Evolutionary conservation across 2,113 vertebrate genomes (phyloP).

Genomic region (Rhea americana): DNA sequence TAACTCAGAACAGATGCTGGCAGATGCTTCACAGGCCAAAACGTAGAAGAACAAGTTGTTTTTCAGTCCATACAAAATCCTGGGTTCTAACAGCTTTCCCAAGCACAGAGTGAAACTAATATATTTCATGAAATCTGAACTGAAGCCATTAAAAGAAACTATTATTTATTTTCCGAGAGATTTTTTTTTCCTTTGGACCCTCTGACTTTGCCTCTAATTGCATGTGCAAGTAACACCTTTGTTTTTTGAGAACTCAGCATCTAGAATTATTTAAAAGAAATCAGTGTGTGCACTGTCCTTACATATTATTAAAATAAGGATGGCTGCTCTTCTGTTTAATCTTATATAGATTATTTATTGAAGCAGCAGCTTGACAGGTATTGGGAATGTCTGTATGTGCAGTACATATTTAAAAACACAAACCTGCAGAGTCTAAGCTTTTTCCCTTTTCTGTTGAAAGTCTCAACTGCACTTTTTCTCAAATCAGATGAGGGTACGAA

Average conservation of each 20-base stretch:
- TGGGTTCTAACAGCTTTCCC: not conserved
- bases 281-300: not conserved
- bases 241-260: not conserved
- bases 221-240: not conserved
- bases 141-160: not conserved
- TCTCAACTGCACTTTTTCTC: not conserved
- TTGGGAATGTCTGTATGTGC: not conserved
- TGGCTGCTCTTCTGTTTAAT: not conserved
- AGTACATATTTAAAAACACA: not conserved
- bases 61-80: not conserved
- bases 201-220: not conserved
- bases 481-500: not conserved
- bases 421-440: not conserved
- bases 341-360: not conserved
- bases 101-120: not conserved
- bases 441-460: not conserved
- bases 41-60: accelerated
- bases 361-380: not conserved
- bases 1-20: not conserved
- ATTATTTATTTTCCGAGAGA: not conserved
- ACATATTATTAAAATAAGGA: not conserved
- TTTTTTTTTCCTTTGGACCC: not conserved
- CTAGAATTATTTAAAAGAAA: not conserved
- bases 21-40: not conserved
- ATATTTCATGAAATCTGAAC: not conserved